Base-by-base conservation (phyloP, 2,888 invertebrate genomes). In the Azorinus chamasolen region DNA sequence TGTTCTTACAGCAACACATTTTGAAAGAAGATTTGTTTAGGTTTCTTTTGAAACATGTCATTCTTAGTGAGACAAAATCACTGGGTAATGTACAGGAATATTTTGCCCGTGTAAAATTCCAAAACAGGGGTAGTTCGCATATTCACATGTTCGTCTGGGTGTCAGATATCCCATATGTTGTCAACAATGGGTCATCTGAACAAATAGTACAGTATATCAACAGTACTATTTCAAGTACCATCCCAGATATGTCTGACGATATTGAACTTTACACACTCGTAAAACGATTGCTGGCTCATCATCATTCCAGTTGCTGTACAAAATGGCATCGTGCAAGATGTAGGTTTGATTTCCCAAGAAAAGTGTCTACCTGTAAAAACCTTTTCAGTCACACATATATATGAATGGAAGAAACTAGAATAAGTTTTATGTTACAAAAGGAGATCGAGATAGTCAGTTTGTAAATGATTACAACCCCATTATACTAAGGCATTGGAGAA, bases 131-230 rank as follows among this genome's bases (percentile, higher is more conserved):
- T 1, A 54, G 61, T 50, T 65, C 79, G 1, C 79, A 74, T 32
- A 41, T 53, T 27, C 74, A 79, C 57, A 69, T 73, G n/a, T 70
- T 79, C 57, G 45, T 79, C 0, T 79, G 73, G 74, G 24, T 74
- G 16, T 50, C 5, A 24, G 58, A 27, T 32, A 20, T 54, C 5
- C 64, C 55, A 14, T 6, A 16, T n/a, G n/a, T 25, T 24, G 55
- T 45, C 24, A 41, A 39, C 57, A 22, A 59, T 50, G 16, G 14
- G 16, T 66, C 14, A 37, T 20, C 43, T 41, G 14, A n/a, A 32
- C 14, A 6, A 41, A 51, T 59, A 5, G 1, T 57, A 16, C 14
- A 48, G 14, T 76, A 76, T 41, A 63, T 77, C 5, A 58, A 72
- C 22, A 48, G 48, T 20, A 70, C 59, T 12, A 25, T 41, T 14